phyloP scores from a whole-genome alignment of 2,888 invertebrate species.

The Cerceris rybyensis region DNA sequence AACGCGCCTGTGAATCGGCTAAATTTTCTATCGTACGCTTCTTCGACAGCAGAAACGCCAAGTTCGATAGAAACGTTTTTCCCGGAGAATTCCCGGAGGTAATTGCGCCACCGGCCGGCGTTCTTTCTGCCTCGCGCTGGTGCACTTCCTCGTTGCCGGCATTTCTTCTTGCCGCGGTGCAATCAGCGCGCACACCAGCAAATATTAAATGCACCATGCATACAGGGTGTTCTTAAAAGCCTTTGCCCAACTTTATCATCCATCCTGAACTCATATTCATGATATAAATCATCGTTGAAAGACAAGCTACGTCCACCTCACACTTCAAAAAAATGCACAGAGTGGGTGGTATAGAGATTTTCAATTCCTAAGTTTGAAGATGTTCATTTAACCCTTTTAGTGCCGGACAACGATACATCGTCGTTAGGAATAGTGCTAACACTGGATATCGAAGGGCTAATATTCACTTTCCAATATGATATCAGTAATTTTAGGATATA shows the following conservation, averaged over 20 bases:
- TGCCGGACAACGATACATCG: too few species aligned
- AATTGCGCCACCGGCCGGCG: conserved; percentile 23
- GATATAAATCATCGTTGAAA: too few species aligned
- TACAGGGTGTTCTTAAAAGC: background rate
- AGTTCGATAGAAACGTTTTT: background rate
- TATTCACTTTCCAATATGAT: too few species aligned
- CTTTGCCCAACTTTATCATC: background rate
- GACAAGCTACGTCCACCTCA: too few species aligned
- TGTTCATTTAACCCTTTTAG: too few species aligned
- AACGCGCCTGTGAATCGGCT: conserved; percentile 11
- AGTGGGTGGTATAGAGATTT: too few species aligned
- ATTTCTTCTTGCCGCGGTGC: conserved; percentile 28
- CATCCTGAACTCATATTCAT: too few species aligned
- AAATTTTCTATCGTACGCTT: conserved; percentile 15
- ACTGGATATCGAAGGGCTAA: too few species aligned
- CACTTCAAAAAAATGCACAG: too few species aligned
- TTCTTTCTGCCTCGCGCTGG: background rate
- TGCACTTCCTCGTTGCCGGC: conserved; percentile 27
- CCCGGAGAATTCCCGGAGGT: conserved; percentile 20
- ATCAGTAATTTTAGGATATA: too few species aligned
- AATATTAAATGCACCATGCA: conserved; percentile 31
- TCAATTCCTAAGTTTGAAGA: too few species aligned
- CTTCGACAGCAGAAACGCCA: background rate
- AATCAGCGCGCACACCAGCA: conserved; percentile 36
- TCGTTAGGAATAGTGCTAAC: too few species aligned